Base-by-base conservation (phyloP, 2,888 invertebrate species). In the Meloe dianella region DNA sequence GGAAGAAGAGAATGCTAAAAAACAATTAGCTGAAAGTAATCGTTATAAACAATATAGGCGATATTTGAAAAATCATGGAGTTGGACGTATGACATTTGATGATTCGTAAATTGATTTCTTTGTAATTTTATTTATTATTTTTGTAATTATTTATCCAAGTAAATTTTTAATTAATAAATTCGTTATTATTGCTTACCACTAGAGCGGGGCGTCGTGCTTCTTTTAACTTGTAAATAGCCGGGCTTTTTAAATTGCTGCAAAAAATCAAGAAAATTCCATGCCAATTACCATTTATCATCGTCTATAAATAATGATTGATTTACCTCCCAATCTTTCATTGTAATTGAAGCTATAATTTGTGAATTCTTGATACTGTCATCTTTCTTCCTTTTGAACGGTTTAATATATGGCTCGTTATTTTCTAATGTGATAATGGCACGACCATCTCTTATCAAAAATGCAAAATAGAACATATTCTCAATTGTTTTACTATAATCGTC, bases 21-120 rank as follows among this genome's bases (percentile, higher is more conserved):
- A 91, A 73, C 91, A 93, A 75, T 82, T 96, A 79, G 94, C 96
- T 0, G 93, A 95, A 77, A 96, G 91, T 84, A 91, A 92, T 62
- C 89, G 91, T 78, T 94, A 95, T 81, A 96, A 96, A 84, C 91
- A 93, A 70, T 96, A 96, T 80, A 87, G 96, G 68, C 87, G 97
- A 66, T 96, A 94, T 82, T 91, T 97, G 85, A 96, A 95, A 83
- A 93, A 92, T 77, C 95, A 95, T 80, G 96, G 95, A 3, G 90
- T 93, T 0, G 92, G 94, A 0, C 88, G 96, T 79, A 93, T 97
- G 87, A 94, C 93, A n/a, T 97, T 97, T 82, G 95, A 93, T 77
- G 94, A 94, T 81, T 93, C 89, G 64, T 89, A 85, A 86, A 78
- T 24, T 10, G 10, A 41, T 29, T 14, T 8, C 7, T 7, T 3